phyloP scores from a whole-genome alignment of 1,140 invertebrate species.

The Neuroterus valhalla region DNA sequence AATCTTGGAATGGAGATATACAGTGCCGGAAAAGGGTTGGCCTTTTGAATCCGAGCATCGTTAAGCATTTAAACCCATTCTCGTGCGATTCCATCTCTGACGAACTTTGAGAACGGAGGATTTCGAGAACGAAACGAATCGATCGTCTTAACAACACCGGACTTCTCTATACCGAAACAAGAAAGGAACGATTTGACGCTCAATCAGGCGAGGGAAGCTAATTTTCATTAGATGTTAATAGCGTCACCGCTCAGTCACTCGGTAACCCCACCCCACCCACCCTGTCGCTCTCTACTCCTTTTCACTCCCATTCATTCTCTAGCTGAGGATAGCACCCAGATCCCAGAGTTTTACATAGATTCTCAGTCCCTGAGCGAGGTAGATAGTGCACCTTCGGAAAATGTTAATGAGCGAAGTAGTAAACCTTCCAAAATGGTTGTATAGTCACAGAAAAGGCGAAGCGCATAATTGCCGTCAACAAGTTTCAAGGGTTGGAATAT shows the following conservation, averaged over 20 bases:
- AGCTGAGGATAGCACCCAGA: constrained; percentile 32
- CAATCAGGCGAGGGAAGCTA: constrained; percentile 75
- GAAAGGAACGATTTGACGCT: constrained; percentile 75
- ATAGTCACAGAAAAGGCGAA: constrained; percentile 24
- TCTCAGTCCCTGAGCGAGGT: constrained; percentile 29
- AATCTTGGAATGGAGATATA: too few relatives aligned
- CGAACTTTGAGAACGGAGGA: constrained; percentile 24
- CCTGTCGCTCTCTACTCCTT: constrained; percentile 54
- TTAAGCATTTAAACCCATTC: constrained; percentile 9
- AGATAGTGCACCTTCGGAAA: constrained; percentile 51
- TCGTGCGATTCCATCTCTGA: constrained; percentile 38
- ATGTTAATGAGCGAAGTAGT: constrained; percentile 48
- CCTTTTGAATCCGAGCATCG: constrained; percentile 13
- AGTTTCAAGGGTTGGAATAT: constrained; percentile 39
- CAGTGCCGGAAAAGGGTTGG: background rate
- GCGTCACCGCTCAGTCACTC: constrained; percentile 50
- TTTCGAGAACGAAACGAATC: constrained; percentile 56
- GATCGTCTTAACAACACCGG: constrained; percentile 65
- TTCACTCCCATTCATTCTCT: constrained; percentile 50
- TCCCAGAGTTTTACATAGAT: constrained; percentile 48
- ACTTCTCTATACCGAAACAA: constrained; percentile 68
- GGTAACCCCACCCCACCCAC: constrained; percentile 48
- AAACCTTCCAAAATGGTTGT: constrained; percentile 54
- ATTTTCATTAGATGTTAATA: constrained; percentile 76
- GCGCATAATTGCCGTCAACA: constrained; percentile 25